Evolutionary conservation across 1,140 invertebrate genomes (phyloP), one percentile per base, ranked within the genome.

Genomic region (Caenorhabditis remanei): DNA sequence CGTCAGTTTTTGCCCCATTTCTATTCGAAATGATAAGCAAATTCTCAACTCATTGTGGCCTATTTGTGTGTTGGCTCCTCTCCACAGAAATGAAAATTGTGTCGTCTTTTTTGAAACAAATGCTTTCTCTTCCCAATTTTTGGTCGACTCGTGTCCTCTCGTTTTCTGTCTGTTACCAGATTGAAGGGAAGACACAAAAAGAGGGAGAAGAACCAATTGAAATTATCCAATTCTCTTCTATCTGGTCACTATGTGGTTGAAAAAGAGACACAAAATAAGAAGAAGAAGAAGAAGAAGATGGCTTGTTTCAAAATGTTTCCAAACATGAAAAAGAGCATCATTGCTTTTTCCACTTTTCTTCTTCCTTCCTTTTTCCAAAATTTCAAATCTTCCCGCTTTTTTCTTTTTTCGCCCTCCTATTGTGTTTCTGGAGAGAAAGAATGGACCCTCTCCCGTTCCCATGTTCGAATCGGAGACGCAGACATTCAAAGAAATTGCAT

Each of bases 181-280:
- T 79, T 79, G 71, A 13, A 16, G 7, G n/a, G 24, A 58, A 16
- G n/a, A 21, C 6, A 4, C 8, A 58, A 58, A n/a, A 58, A 58
- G 61, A 63, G 1, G 11, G 19, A 21, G 19, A 21, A 48, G 43
- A 48, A 79, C 71, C 71, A 79, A 79, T 79, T 79, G 71, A 79
- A 79, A 79, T 79, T 79, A 79, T 79, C 71, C 46, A 50, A 79
- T 79, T 79, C n/a, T 24, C 46, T 79, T 48, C 46, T 50, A 13
- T 14, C 11, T 40, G 24, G 9, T 63, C 40, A 14, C 43, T 32
- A 14, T 50, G 43, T 24, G 32, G 32, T 32, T 32, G 32, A 32
- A 32, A 32, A 32, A 32, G 32, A 32, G 32, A 32, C 32, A 32
- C 32, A 32, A 32, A 32, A 32, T 32, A 32, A 32, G 32, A 32